Evolutionary conservation across 2,113 vertebrate genomes (phyloP).

Genomic region (Eretmochelys imbricata): DNA sequence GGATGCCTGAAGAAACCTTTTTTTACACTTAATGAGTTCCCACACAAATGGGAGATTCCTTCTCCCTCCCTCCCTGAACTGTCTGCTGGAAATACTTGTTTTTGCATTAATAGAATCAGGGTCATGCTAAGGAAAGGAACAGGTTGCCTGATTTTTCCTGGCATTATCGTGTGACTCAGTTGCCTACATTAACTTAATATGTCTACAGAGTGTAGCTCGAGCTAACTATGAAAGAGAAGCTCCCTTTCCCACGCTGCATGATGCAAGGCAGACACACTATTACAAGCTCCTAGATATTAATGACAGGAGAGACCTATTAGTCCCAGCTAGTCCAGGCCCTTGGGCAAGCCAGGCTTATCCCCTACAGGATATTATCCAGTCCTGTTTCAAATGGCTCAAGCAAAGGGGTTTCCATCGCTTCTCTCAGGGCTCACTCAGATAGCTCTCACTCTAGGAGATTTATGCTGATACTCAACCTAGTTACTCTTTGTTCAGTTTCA

Average conservation of each 20-base stretch:
- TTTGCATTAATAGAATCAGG: slow-evolving; percentile 45
- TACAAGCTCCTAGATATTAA: background rate
- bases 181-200: slow-evolving; percentile 51
- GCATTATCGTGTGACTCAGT: slow-evolving; percentile 26
- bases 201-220: slow-evolving; percentile 13
- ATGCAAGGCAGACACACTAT: background rate
- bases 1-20: background rate
- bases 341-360: accelerated
- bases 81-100: slow-evolving; percentile 46
- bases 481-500: background rate
- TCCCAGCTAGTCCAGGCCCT: background rate
- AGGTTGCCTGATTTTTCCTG: background rate
- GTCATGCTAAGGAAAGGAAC: background rate
- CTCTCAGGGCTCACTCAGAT: background rate
- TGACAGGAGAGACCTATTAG: background rate
- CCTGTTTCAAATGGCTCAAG: background rate
- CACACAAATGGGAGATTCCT: background rate
- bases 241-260: background rate
- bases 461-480: background rate
- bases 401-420: background rate
- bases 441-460: background rate
- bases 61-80: background rate
- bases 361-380: background rate
- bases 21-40: background rate
- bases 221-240: slow-evolving; percentile 9